Evolutionary conservation across 2,888 invertebrate species (phyloP).

Genomic region (Mesoligia furuncula): DNA sequence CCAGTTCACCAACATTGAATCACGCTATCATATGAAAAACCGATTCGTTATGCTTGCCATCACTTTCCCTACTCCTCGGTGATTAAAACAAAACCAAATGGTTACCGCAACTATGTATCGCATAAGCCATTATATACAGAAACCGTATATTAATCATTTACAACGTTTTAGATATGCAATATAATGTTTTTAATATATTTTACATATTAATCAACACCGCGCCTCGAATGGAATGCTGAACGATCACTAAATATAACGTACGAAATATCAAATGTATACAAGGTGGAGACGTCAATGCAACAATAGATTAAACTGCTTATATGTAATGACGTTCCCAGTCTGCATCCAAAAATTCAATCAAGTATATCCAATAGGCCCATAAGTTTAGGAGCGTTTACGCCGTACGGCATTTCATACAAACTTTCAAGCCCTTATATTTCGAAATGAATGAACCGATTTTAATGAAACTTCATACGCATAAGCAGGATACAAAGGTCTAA

Average conservation of each 20-base stretch:
- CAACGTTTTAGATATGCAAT: conserved; percentile 52
- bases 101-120: background rate
- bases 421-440: too few relatives aligned
- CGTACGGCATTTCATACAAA: too few relatives aligned
- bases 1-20: background rate
- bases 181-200: conserved; percentile 21
- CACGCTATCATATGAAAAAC: background rate
- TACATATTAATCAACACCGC: conserved; percentile 25
- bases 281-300: too few relatives aligned
- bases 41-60: background rate
- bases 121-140: conserved; percentile 47
- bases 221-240: conserved; percentile 64
- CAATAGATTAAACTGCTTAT: too few relatives aligned
- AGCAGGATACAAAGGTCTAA: too few relatives aligned
- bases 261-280: conserved; percentile 54
- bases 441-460: too few relatives aligned
- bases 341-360: too few relatives aligned
- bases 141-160: conserved; percentile 48
- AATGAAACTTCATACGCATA: too few relatives aligned
- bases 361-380: too few relatives aligned
- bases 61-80: background rate
- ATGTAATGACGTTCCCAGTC: too few relatives aligned
- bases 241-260: conserved; percentile 55
- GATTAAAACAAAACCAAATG: background rate
- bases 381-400: too few relatives aligned